A percentile compares a stretch with the other conserved stretches of the same genome.
phyloP scores from a whole-genome alignment of 2,888 invertebrate species.

The Isotomurus palustris region DNA sequence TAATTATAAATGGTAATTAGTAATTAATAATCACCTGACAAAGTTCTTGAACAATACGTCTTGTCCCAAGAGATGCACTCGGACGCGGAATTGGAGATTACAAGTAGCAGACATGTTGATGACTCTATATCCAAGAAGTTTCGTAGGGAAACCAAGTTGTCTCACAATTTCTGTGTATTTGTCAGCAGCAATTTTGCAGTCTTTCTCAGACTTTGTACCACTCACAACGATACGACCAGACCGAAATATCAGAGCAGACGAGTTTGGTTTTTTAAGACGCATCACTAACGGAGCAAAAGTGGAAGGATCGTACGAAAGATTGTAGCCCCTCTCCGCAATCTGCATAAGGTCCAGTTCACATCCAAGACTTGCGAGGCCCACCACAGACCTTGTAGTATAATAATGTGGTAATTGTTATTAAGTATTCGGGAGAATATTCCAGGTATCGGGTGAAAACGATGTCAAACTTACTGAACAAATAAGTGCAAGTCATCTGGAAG shows the following conservation, averaged over 20 bases:
- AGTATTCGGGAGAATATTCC: no score
- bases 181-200: slow-evolving; percentile 55
- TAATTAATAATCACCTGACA: neutral
- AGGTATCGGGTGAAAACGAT: no score
- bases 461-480: no score
- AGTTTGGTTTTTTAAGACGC: slow-evolving; percentile 57
- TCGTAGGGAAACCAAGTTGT: slow-evolving; percentile 56
- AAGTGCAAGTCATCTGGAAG: no score
- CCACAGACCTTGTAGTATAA: slow-evolving; percentile 51
- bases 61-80: slow-evolving; percentile 56
- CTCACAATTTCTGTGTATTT: slow-evolving; percentile 59
- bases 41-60: slow-evolving; percentile 8
- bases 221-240: slow-evolving; percentile 61
- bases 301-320: slow-evolving; percentile 60
- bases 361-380: slow-evolving; percentile 57
- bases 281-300: slow-evolving; percentile 60
- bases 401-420: no score
- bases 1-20: neutral
- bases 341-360: slow-evolving; percentile 55
- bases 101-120: slow-evolving; percentile 62
- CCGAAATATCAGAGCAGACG: slow-evolving; percentile 58
- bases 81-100: slow-evolving; percentile 59
- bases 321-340: slow-evolving; percentile 56
- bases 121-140: slow-evolving; percentile 55
- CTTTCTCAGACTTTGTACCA: slow-evolving; percentile 58